These are phyloP conservation scores for Aphidius colemani DNA, from an alignment of 2,888 invertebrate genomes.

Conservation along the genomic window DNA sequence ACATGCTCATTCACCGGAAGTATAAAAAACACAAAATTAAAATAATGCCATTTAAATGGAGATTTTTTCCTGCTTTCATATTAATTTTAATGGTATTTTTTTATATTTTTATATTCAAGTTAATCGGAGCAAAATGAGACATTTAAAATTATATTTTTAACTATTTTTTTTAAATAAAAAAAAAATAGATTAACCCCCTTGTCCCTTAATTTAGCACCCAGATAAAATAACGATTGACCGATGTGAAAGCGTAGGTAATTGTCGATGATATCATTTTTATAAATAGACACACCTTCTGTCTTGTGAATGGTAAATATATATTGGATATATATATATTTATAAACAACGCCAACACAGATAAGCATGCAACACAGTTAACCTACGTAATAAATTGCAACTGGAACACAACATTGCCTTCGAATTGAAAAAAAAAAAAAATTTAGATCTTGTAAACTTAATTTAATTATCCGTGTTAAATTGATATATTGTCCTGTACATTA, in stretches of 20 bases:
- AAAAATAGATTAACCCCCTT: conserved; percentile 24
- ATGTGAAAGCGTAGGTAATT: conserved; percentile 59
- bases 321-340: conserved; percentile 35
- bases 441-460: too few species aligned
- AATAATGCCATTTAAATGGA: too few species aligned
- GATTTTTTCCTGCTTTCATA: too few species aligned
- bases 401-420: conserved; percentile 1
- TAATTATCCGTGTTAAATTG: too few species aligned
- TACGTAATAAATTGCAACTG: conserved; percentile 22
- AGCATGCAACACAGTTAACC: conserved; percentile 10
- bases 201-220: conserved; percentile 26
- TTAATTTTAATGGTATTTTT: too few species aligned
- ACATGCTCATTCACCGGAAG: too few species aligned
- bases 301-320: conserved; percentile 29
- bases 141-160: too few species aligned
- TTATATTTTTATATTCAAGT: too few species aligned
- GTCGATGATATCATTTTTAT: conserved; percentile 58
- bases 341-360: conserved; percentile 31
- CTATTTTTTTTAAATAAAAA: background rate
- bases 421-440: background rate
- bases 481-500: too few species aligned
- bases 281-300: conserved; percentile 57
- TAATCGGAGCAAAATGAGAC: too few species aligned
- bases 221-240: conserved; percentile 52
- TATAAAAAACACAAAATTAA: too few species aligned